Evolutionary conservation across 2,888 invertebrate species (phyloP), one percentile per base, ranked within the genome.

Genomic region (Chloroclystis v-ata): DNA sequence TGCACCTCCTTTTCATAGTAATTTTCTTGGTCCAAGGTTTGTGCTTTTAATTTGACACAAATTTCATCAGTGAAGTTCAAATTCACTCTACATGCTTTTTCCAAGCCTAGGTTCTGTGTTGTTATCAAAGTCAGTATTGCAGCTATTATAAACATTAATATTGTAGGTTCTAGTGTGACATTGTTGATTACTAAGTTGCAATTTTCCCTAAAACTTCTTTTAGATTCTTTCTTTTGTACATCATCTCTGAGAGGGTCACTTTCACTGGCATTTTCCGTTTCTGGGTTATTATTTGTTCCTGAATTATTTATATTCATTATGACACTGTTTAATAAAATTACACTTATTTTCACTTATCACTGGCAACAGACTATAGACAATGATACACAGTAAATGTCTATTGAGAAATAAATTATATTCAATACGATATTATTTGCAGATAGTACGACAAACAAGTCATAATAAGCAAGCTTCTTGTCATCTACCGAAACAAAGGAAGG

Each of bases 1-100:
- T 94, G 94, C 0, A 93, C 90, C 37, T 89, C 85, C 57, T 78
- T 85, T 63, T 91, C 91, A 57, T 90, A 89, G 35, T 78, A 72
- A 52, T 75, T 82, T 50, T 81, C 72, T 28, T 65, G 75, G 3
- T 89, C 90, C 0, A 93, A 91, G 43, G 92, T 89, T 59, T 95
- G 89, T 7, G 87, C 75, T 13, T 92, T 91, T 5, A 95, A 75
- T 0, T 94, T 93, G 59, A 91, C 89, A 68, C 95, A 96, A 0
- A 95, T 90, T 60, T 90, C 90, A 16, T 90, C 87, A 0, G 92
- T 86, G 60, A 91, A 94, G 12, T 89, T 90, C 49, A 95, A 82
- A 69, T 95, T 95, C 0, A 95, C 95, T 10, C 95, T 83, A 66
- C 95, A 96, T 0, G 95, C 95, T 72, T 95, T 95, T 69, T 95